Conservation (phyloP, 2,888 invertebrate species). For the Apodemia hepburni region DNA sequence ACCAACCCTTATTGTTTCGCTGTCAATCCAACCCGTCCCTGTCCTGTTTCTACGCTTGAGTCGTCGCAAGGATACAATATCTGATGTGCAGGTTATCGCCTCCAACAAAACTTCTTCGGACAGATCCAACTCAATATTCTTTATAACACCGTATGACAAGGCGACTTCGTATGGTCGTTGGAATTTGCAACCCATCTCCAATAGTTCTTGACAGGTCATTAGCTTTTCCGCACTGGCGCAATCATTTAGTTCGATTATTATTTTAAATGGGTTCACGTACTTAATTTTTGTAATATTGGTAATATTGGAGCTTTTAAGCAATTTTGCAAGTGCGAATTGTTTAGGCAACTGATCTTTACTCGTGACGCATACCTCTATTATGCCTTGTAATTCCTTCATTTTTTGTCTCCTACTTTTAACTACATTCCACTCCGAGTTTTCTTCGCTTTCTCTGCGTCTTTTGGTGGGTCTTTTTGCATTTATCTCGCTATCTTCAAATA, state of each 20-base stretch:
- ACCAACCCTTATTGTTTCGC: background rate
- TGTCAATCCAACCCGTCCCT: background rate
- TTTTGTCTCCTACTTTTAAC: too few species aligned
- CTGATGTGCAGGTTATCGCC: background rate
- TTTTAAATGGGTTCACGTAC: too few species aligned
- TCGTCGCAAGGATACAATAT: background rate
- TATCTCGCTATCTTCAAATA: constrained; percentile 2
- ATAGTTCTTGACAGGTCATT: background rate
- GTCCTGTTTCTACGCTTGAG: background rate
- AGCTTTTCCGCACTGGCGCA: background rate
- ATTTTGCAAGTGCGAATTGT: too few species aligned
- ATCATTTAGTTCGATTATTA: too few species aligned
- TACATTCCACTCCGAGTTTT: background rate
- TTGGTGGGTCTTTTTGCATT: background rate
- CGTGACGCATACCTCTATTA: too few species aligned
- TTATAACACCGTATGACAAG: background rate
- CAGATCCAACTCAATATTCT: background rate
- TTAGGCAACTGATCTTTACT: too few species aligned
- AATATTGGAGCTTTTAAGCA: too few species aligned
- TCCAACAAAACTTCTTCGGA: background rate
- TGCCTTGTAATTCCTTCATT: too few species aligned
- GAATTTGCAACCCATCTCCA: background rate
- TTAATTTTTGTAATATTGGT: too few species aligned
- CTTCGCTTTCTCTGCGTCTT: background rate
- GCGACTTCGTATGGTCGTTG: constrained; percentile 2